These are phyloP conservation scores for Elachura formosa DNA, from an alignment of 2,113 vertebrate genomes.

Conservation along the genomic window DNA sequence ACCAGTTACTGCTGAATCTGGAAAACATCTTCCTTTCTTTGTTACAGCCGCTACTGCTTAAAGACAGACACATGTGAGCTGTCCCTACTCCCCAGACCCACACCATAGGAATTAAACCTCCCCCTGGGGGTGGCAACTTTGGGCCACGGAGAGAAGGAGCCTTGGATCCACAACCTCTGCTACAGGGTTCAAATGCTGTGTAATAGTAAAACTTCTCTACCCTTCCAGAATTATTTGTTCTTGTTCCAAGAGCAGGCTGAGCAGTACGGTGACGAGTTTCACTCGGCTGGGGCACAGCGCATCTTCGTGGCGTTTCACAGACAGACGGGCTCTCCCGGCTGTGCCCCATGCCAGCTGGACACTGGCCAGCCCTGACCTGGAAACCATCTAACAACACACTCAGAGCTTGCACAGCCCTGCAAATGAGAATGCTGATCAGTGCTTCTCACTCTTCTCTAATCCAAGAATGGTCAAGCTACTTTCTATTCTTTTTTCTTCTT, in stretches of 20 bases:
- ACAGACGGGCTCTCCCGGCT: fast-evolving
- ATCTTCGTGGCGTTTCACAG: fast-evolving
- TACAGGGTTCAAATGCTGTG: background rate
- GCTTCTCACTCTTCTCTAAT: background rate
- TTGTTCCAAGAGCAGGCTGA: background rate
- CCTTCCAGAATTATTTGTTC: background rate
- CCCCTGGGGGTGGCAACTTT: background rate
- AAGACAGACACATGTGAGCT: background rate
- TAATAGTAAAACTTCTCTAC: background rate
- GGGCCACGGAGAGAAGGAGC: background rate
- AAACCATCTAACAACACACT: background rate
- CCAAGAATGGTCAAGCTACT: background rate
- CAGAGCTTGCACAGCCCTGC: background rate
- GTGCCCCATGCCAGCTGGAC: background rate
- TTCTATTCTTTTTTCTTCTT: fast-evolving
- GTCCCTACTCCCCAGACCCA: background rate
- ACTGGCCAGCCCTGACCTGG: background rate
- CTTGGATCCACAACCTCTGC: background rate
- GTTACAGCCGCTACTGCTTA: background rate
- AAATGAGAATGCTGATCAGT: background rate
- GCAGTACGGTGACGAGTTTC: fast-evolving
- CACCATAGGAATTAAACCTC: background rate
- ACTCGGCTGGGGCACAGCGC: fast-evolving
- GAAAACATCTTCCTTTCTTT: background rate
- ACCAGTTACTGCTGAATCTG: background rate